phyloP scores from a whole-genome alignment of 2,797 vertebrate genomes.

The Natrix natrix region DNA sequence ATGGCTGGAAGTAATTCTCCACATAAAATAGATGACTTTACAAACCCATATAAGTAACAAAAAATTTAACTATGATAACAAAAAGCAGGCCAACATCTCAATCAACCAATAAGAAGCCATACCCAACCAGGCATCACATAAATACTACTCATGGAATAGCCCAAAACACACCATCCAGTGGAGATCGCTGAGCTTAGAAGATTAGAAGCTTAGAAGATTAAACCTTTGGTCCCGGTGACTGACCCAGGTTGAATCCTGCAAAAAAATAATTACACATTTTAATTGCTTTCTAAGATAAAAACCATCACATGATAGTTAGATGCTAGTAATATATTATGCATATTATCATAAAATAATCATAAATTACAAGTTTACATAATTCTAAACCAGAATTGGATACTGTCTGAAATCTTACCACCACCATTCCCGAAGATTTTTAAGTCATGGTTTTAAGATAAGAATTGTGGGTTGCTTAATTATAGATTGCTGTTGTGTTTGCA shows the following conservation, averaged over 20 bases:
- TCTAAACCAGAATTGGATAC: background rate
- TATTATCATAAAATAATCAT: background rate
- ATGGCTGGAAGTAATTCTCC: background rate
- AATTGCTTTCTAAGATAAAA: background rate
- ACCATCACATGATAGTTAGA: background rate
- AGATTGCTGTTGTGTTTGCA: background rate
- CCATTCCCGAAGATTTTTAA: background rate
- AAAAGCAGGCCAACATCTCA: background rate
- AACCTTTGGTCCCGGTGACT: background rate
- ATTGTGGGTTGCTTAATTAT: background rate
- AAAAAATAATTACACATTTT: background rate
- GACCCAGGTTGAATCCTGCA: background rate
- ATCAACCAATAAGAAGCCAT: background rate
- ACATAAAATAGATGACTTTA: background rate
- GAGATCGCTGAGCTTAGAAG: background rate
- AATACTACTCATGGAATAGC: background rate
- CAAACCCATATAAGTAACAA: background rate
- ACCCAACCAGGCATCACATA: background rate
- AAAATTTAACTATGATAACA: background rate
- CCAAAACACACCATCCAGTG: background rate
- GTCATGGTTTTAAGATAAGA: background rate
- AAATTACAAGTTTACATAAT: background rate
- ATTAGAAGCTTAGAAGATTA: background rate
- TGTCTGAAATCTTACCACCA: background rate
- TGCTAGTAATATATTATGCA: background rate